phyloP scores from a whole-genome alignment of 2,113 vertebrate genomes.

The Cepphus grylle region DNA sequence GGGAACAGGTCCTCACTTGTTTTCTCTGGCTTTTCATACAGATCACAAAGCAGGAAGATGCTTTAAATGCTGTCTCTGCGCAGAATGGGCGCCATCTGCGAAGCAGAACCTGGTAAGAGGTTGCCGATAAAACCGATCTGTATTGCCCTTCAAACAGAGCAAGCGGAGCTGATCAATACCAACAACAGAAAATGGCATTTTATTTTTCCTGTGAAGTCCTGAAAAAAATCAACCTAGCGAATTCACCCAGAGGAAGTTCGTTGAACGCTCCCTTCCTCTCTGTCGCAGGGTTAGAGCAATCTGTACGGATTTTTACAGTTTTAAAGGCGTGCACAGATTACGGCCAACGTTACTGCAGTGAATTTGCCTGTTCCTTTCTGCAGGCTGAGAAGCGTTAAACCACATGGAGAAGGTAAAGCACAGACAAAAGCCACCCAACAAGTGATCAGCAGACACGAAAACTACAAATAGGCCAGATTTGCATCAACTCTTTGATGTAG shows the following conservation, averaged over 20 bases:
- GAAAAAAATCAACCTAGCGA: not conserved
- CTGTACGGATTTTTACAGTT: not conserved
- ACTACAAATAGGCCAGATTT: not conserved
- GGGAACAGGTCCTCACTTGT: not conserved
- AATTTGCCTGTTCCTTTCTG: not conserved
- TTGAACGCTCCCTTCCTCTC: not conserved
- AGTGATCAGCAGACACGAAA: not conserved
- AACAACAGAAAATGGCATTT: not conserved
- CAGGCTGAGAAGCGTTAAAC: not conserved
- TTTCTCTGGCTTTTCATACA: not conserved
- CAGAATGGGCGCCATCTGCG: not conserved
- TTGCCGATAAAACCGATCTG: fast-evolving
- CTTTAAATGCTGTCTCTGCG: not conserved
- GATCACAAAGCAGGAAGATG: not conserved
- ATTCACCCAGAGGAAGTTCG: not conserved
- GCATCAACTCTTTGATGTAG: not conserved
- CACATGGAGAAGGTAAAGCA: not conserved
- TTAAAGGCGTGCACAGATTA: not conserved
- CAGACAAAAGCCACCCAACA: not conserved
- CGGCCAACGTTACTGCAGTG: fast-evolving
- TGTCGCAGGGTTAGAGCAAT: no score
- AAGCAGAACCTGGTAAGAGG: not conserved
- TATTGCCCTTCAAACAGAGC: not conserved
- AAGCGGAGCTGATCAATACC: not conserved
- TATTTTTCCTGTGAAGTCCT: not conserved